These are phyloP conservation scores for Atrina japonica DNA, from an alignment of 2,888 invertebrate genomes.

Conservation along the genomic window DNA sequence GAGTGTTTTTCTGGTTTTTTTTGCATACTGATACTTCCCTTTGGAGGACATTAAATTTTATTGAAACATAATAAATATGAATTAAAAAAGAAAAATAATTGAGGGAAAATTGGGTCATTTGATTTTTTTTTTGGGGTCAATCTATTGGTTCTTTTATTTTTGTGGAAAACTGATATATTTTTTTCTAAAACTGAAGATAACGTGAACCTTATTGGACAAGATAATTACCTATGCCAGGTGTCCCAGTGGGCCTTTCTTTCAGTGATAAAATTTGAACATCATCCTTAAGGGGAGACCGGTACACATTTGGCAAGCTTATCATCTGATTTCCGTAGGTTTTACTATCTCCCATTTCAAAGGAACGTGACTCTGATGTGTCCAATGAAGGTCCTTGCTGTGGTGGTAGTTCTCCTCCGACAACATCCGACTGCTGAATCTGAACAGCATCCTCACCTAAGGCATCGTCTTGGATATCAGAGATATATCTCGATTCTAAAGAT, in stretches of 20 bases:
- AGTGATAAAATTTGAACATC: constrained; percentile 19
- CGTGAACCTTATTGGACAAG: no score
- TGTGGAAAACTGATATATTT: no score
- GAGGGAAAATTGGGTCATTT: no score
- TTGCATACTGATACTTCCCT: no score
- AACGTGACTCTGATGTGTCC: neutral
- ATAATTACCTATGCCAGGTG: constrained; percentile 36
- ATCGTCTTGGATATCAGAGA: neutral
- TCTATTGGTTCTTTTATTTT: no score
- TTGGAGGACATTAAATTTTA: no score
- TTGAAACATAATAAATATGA: no score
- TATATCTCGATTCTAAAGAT: constrained; percentile 5
- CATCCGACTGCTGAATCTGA: neutral
- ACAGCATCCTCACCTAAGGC: neutral
- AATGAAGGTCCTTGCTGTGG: neutral
- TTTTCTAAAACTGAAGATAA: no score
- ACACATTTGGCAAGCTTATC: constrained; percentile 2
- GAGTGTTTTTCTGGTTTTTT: no score
- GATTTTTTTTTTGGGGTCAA: no score
- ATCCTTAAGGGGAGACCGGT: neutral
- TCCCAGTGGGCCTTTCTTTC: constrained; percentile 29
- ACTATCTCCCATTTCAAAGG: no score
- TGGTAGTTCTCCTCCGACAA: neutral
- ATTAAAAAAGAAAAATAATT: no score
- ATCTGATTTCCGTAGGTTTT: constrained; percentile 14